Percentiles rank a stretch among this genome's conserved stretches.
Conservation (phyloP, 2,888 invertebrate species). For the Patella ulyssiponensis region DNA sequence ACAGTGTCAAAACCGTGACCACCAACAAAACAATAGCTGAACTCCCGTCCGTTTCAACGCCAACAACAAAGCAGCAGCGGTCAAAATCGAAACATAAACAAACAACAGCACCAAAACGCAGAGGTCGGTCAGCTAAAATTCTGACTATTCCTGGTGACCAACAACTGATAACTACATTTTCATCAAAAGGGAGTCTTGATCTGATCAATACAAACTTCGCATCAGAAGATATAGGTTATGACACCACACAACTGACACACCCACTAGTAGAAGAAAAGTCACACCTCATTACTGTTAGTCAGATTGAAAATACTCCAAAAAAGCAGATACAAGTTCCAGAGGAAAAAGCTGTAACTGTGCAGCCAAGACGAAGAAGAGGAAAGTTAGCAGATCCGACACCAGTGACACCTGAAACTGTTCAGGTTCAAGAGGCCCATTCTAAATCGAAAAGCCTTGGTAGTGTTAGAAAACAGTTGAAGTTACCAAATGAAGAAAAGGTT, state of each 20-base stretch:
- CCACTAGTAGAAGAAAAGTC: no score
- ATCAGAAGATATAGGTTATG: no score
- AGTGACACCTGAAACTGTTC: background rate
- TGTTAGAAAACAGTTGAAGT: conserved; percentile 18
- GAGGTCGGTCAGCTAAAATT: background rate
- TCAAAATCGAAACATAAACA: background rate
- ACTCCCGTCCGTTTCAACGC: no score
- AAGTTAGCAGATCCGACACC: conserved; percentile 12
- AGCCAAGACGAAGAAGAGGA: conserved; percentile 15
- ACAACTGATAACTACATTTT: background rate
- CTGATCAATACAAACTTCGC: no score
- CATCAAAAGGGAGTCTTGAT: background rate
- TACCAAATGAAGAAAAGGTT: background rate
- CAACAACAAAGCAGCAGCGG: no score
- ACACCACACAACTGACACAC: no score
- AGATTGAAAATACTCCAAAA: conserved; percentile 9
- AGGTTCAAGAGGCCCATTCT: background rate
- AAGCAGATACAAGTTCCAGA: conserved; percentile 15
- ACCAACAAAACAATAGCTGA: no score
- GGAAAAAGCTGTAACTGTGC: background rate
- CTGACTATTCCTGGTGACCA: background rate
- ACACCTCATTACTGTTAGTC: no score
- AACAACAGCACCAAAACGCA: background rate
- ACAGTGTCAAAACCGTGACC: no score
- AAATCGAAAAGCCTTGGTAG: background rate